Base-by-base conservation (phyloP, 2,888 invertebrate genomes). In the Anoncus sp. region DNA sequence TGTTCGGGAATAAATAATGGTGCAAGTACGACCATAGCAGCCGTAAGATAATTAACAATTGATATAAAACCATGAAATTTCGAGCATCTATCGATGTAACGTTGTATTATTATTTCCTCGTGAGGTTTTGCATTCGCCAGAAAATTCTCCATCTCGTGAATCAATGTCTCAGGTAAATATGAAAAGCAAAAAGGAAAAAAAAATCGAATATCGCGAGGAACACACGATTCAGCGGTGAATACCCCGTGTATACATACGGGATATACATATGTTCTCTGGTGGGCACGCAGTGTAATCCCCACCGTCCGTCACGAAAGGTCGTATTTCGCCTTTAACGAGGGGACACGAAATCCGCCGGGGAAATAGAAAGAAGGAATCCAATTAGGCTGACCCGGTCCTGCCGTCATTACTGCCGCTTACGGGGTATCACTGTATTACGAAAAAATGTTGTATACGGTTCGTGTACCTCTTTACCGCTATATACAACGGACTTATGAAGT, bases 1-100 rank as follows among this genome's bases (percentile, higher is more conserved):
- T 78, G 74, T n/a, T 75, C 4, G 14, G 74, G 51, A 22, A 76
- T 16, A 16, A 84, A 45, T 6, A 85, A 62, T n/a, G 85, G 84
- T 6, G 75, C 72, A 53, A 67, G 43, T 5, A 85, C 81, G 18
- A 85, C 75, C 1, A 67, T 20, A 3, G 73, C 12, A 22, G 84
- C 7, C 1, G 81, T 76, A 1, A 74, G 20, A 22, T 83, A 85
- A n/a, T 63, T 59, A 27, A 77, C 51, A 14, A 74, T 10, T 1
- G 80, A 67, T 14, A 79, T 67, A 0, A 60, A 12, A 9, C 76
- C 10, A 27, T 83, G 82, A 14, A 82, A 59, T 0, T 7, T n/a
- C 59, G 67, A 35, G 55, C 67, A 75, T 51, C 80, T 79, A 7
- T 66, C 16, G 2, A 82, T 40, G 55, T 83, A 84, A 16, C 75